Base-by-base conservation (phyloP, 2,113 vertebrate genomes). In the Amphiprion ocellaris region DNA sequence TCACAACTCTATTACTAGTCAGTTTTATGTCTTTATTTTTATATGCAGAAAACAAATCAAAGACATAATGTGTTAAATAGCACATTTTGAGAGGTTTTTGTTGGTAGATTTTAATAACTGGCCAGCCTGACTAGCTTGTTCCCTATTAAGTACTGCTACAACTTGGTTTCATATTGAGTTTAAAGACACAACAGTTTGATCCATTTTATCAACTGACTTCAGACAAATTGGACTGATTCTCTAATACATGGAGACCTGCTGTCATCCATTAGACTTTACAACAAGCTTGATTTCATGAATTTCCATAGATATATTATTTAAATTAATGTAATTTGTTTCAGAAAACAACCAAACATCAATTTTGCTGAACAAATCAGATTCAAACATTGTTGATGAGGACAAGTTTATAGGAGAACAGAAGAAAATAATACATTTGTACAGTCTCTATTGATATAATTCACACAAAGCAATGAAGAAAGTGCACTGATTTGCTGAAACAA, bases 371-470 rank as follows among this genome's bases (percentile, higher is more conserved):
- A 61, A 60, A 67, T 85, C 44, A 59, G 17, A 41, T 46, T 44
- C 17, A 54, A 74, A 78, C 59, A 54, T 64, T 70, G 59, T 58
- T 60, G 63, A 76, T 64, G 23, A 24, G 49, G 16, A 41, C 14
- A 24, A 10, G 10, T 41, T 61, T 70, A 44, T 24, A 7, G 11
- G 44, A 39, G 28, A 66, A 54, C 23, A 1, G 33, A 49, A 49
- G 15, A 28, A 66, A 54, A 44, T 56, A 64, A 47, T 50, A 74
- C 60, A 41, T 55, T 54, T 44, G 41, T 44, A 44, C 30, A 69
- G 33, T 9, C 68, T 60, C 19, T 60, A 53, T 8, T 53, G 44
- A 77, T 61, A 60, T 55, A 70, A 14, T 74, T 2, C 39, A 49
- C 19, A 23, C 17, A 62, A 44, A 47, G 10, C 24, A 66, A 68